Evolutionary conservation across 2,888 invertebrate genomes (phyloP), one percentile per base, ranked within the genome.

Genomic region (Yponomeuta evonymella): DNA sequence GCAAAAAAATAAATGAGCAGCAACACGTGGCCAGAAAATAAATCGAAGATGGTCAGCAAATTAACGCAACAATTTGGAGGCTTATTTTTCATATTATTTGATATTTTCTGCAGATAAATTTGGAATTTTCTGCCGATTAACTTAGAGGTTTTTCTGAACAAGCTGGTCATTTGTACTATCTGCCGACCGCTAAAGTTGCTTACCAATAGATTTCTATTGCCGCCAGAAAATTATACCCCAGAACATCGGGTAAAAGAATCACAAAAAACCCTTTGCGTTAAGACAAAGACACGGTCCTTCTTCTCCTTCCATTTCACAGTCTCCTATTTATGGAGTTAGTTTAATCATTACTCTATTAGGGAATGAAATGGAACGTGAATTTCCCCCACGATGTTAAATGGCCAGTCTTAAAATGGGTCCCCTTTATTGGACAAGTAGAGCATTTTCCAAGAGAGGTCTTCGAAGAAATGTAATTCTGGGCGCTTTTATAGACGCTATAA

Each of bases 261-360:
- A 15, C 15, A 58, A 58, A 4, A 15, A 12, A 58, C 0, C 51
- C 8, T 58, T 1, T 2, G 51, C 51, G 4, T 12, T 1, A 15
- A 12, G 12, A 15, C 3, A 58, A 1, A 1, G 8, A 58, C 2
- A 58, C 51, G 51, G 15, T 15, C 15, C 51, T 58, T 58, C 51
- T 43, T 43, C 6, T 8, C 43, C 8, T 43, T 43, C 43, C 43
- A 43, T 43, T 43, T 43, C 8, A 43, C 43, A 58, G 51, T 58
- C 51, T 58, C 5, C 51, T 58, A 58, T 12, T 58, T 58, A 23
- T 62, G 51, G 30, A 51, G 30, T 65, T 66, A 70, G 51, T 66
- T 65, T 15, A 70, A 70, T 66, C 51, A 70, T 65, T 70, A 48
- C 70, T 33, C 48, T 66, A 66, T 70, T 65, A 66, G 30, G 12